Percentiles rank a stretch among this genome's conserved stretches.
phyloP scores from a whole-genome alignment of 2,113 vertebrate genomes.

The Pollachius pollachius region DNA sequence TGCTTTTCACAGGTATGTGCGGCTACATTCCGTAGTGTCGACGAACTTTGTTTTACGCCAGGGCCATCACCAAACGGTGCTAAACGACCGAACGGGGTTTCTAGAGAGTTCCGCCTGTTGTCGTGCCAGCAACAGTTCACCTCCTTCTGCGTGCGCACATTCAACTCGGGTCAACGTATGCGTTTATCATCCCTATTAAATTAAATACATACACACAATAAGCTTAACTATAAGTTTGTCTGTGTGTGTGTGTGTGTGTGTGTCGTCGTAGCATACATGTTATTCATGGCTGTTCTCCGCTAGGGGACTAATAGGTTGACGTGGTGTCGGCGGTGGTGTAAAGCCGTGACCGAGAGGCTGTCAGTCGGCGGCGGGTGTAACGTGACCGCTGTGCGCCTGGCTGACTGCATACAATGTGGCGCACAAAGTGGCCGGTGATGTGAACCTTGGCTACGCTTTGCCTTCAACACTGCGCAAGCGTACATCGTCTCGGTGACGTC shows the following conservation, averaged over 20 bases:
- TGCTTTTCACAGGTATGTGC: conserved; percentile 49
- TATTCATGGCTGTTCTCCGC: no score
- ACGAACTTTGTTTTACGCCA: not conserved
- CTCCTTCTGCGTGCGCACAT: not conserved
- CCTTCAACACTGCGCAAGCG: conserved; percentile 9
- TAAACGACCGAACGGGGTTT: no score
- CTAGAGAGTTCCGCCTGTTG: no score
- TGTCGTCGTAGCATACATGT: not conserved
- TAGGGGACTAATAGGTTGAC: not conserved
- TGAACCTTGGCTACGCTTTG: not conserved
- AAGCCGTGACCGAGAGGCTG: not conserved
- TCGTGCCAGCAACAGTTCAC: no score
- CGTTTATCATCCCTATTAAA: not conserved
- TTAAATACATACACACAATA: not conserved
- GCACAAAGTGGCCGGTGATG: not conserved
- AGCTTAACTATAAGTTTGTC: not conserved
- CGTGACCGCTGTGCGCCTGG: not conserved
- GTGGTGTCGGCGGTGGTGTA: not conserved
- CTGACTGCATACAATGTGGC: not conserved
- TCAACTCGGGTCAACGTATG: not conserved
- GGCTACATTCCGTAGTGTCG: not conserved
- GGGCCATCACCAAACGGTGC: not conserved
- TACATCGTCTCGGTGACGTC: not conserved
- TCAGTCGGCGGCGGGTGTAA: no score
- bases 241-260: not conserved